Conservation (phyloP, 2,113 vertebrate genomes). For the Bufo bufo region DNA sequence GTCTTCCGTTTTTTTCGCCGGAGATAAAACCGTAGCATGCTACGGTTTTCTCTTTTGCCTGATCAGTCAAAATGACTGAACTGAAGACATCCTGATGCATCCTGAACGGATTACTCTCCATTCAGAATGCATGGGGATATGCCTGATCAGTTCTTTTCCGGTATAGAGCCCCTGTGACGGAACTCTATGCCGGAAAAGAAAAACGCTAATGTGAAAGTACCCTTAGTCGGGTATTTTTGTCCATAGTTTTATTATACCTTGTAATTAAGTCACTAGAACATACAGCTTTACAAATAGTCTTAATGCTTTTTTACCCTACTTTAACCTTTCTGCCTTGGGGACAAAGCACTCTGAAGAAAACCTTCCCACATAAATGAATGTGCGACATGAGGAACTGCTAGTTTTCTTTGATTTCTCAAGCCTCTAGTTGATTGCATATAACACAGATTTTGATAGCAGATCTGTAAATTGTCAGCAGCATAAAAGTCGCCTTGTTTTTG, state of each 20-base stretch:
- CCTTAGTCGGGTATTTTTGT: not conserved
- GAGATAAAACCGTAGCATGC: too few relatives aligned
- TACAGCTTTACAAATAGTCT: not conserved
- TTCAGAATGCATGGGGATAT: too few relatives aligned
- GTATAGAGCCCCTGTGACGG: too few relatives aligned
- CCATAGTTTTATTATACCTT: not conserved
- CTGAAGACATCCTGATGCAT: too few relatives aligned
- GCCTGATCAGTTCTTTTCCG: too few relatives aligned
- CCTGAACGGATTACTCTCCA: too few relatives aligned
- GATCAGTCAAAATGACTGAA: too few relatives aligned
- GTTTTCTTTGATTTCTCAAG: not conserved
- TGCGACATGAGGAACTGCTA: not conserved
- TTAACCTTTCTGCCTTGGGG: conserved; percentile 18
- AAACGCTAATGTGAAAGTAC: too few relatives aligned
- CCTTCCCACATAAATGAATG: conserved; percentile 36
- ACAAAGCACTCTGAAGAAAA: conserved; percentile 17
- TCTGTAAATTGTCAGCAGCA: conserved; percentile 18
- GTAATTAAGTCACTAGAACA: conserved; percentile 24
- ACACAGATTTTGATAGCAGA: conserved; percentile 9
- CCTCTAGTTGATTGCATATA: conserved; percentile 35
- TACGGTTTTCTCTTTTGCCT: too few relatives aligned
- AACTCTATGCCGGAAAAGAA: too few relatives aligned
- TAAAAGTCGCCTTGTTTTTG: conserved; percentile 8
- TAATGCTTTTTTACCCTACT: conserved; percentile 2
- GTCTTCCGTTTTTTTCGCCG: too few relatives aligned